Base-by-base conservation (phyloP, 2,797 vertebrate species). In the Vespertilio murinus region DNA sequence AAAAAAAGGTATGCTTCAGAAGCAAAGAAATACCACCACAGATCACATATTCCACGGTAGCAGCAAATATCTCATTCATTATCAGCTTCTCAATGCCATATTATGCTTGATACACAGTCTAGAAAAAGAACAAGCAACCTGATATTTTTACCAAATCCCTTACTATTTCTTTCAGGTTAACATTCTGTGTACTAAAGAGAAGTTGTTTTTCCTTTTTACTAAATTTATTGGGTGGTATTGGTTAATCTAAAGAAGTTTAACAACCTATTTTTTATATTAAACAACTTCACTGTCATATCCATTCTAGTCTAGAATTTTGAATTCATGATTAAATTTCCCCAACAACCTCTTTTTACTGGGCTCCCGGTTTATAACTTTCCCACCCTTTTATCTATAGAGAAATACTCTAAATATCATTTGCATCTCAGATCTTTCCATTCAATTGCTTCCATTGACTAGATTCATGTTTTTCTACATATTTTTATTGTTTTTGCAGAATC, bases 401-500 rank as follows among this genome's bases (percentile, higher is more conserved):
- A 83, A 94, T n/a, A 93, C 0, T 59, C 38, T 65, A 86, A 89
- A 22, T 79, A 92, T 61, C 30, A 93, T 42, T 70, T 94, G 30
- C 42, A 94, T 28, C 38, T 38, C 33, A 85, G 80, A 84, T 38
- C 81, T 87, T 89, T 81, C 64, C 65, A 95, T 74, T 82, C 33
- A 47, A 78, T 56, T 45, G 4, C 59, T 94, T 93, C 52, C 35
- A 87, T 38, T 40, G 25, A 87, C 56, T 74, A 83, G 67, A 78
- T n/a, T 88, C 54, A n/a, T 11, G 13, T 42, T 79, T 79, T 91
- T 93, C 47, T 88, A 83, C 18, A 47, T 94, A 88, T 18, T 93
- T 90, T 69, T 81, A 52, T 54, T 81, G 83, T 75, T 93, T 79
- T 94, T 83, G 49, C 38, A 95, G 56, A 94, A 81, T 79, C 35